phyloP scores from a whole-genome alignment of 2,888 invertebrate genomes.

The Stramonita haemastoma region DNA sequence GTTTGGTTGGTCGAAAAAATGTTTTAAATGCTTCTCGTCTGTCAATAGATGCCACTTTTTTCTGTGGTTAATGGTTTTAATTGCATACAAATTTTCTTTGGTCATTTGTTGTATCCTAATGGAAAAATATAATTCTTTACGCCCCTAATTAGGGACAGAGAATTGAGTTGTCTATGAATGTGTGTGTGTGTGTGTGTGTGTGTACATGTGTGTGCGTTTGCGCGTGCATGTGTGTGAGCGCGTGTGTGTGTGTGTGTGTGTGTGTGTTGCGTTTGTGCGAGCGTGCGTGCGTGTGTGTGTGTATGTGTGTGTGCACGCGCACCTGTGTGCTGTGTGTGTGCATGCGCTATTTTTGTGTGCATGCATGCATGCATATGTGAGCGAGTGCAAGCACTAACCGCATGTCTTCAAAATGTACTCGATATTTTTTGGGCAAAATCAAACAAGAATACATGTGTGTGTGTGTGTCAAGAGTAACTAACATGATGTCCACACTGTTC shows the following conservation, averaged over 20 bases:
- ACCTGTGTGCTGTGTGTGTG: constrained; percentile 1
- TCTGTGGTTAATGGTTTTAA: too few species aligned
- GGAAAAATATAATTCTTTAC: too few species aligned
- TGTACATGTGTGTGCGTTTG: neutral
- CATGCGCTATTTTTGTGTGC: neutral
- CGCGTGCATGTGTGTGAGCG: neutral
- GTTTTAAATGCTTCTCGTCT: too few species aligned
- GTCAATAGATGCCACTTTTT: too few species aligned
- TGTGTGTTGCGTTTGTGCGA: too few species aligned
- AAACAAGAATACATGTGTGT: too few species aligned
- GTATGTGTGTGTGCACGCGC: neutral
- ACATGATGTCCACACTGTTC: neutral
- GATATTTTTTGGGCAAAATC: neutral
- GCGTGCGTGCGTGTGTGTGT: neutral
- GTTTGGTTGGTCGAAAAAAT: too few species aligned
- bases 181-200: constrained; percentile 11
- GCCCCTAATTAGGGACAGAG: too few species aligned
- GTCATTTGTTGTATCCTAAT: too few species aligned
- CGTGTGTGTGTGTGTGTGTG: neutral
- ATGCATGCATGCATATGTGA: neutral
- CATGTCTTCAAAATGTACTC: neutral
- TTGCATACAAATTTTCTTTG: too few species aligned
- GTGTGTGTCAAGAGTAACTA: neutral
- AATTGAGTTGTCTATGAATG: neutral
- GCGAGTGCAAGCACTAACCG: neutral